Conservation (phyloP, 2,888 invertebrate genomes). For the Romanomermis culicivorax region DNA sequence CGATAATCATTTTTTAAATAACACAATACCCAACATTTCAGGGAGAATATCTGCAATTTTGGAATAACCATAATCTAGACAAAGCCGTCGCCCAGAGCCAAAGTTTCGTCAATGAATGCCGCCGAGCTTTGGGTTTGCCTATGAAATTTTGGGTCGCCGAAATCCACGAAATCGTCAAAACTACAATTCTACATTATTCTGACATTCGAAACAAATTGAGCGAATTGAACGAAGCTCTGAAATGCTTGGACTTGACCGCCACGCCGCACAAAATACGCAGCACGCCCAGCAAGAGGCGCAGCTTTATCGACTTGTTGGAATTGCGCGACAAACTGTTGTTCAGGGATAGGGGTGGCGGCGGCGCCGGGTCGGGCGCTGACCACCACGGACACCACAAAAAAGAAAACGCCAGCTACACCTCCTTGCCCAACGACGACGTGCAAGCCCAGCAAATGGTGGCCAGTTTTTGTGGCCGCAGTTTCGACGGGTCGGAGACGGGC, state of each 20-base stretch:
- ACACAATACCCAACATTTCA: too few relatives aligned
- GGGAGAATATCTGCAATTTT: slow-evolving; percentile 26
- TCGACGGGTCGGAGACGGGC: slow-evolving; percentile 28
- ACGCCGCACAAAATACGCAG: too few relatives aligned
- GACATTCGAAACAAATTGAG: slow-evolving; percentile 26
- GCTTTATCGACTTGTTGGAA: slow-evolving; percentile 27
- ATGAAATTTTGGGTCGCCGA: slow-evolving; percentile 30
- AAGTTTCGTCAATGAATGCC: slow-evolving; percentile 27
- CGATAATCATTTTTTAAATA: too few relatives aligned
- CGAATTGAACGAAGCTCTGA: slow-evolving; percentile 27
- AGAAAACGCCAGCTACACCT: not conserved
- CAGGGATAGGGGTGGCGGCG: not conserved
- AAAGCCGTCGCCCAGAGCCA: slow-evolving; percentile 27
- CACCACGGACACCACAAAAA: not conserved
- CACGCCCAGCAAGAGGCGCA: slow-evolving; percentile 25
- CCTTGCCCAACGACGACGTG: slow-evolving; percentile 20
- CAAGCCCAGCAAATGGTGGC: too few relatives aligned
- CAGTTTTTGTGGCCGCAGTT: slow-evolving; percentile 27
- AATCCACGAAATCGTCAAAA: slow-evolving; percentile 28
- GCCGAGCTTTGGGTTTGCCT: slow-evolving; percentile 25
- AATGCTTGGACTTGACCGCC: slow-evolving; percentile 26
- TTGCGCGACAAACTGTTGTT: slow-evolving; percentile 17
- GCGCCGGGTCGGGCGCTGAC: not conserved
- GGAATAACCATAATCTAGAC: slow-evolving; percentile 27
- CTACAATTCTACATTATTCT: slow-evolving; percentile 27